These are phyloP conservation scores for Galeopterus variegatus DNA, from an alignment of 2,113 vertebrate genomes.

Conservation along the genomic window DNA sequence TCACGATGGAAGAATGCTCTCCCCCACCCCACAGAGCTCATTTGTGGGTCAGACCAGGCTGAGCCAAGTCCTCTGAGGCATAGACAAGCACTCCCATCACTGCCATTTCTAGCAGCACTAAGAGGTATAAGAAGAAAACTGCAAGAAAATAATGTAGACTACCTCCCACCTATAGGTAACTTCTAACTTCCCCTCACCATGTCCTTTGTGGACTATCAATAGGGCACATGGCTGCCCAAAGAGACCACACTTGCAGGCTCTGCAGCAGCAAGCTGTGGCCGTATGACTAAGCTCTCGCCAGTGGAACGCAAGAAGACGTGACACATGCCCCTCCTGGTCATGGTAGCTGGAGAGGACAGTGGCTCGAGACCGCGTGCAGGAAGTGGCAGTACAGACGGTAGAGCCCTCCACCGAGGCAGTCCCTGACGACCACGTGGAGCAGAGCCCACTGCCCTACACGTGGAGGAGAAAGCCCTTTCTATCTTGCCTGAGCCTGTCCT, in stretches of 20 bases:
- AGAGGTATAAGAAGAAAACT: not conserved
- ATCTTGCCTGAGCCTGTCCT: too few species aligned
- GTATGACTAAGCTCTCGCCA: not conserved
- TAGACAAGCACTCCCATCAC: accelerated
- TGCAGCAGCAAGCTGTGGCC: not conserved
- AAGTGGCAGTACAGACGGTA: not conserved
- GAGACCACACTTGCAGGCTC: too few species aligned
- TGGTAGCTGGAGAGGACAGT: not conserved
- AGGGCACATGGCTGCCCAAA: not conserved
- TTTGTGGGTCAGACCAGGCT: not conserved
- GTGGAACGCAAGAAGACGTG: not conserved
- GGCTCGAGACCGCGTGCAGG: not conserved
- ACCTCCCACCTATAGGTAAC: not conserved
- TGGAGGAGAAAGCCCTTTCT: not conserved
- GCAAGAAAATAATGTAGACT: too few species aligned
- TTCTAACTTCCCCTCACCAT: not conserved
- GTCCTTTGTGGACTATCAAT: too few species aligned
- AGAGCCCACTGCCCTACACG: accelerated
- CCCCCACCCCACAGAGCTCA: not conserved
- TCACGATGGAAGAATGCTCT: not conserved
- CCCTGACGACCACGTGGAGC: not conserved
- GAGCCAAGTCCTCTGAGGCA: not conserved
- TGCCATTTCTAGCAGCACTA: not conserved
- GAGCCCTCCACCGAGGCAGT: not conserved
- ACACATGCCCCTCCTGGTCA: not conserved